A percentile compares a stretch with the other conserved stretches of the same genome.
These are phyloP conservation scores for Mormyrus hasselquistii DNA, from an alignment of 2,797 vertebrate genomes.

Conservation along the genomic window DNA sequence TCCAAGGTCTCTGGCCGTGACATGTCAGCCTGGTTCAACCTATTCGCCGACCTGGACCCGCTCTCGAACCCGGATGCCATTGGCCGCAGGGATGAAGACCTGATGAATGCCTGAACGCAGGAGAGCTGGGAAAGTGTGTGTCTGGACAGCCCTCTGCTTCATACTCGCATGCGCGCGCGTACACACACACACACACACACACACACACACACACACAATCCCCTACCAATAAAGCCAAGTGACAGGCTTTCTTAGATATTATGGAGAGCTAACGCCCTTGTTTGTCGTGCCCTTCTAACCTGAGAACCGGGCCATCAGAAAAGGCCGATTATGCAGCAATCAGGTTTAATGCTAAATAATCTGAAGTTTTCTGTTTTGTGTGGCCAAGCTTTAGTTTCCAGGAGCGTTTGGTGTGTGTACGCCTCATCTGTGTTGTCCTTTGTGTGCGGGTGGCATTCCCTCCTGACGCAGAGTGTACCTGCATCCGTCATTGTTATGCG, in stretches of 20 bases:
- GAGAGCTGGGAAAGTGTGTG: constrained; percentile 3
- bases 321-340: background rate
- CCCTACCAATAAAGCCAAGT: background rate
- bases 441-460: background rate
- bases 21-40: constrained; percentile 71
- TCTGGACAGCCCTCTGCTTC: background rate
- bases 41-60: constrained; percentile 72
- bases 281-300: background rate
- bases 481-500: background rate
- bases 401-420: background rate
- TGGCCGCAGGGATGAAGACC: constrained; percentile 66
- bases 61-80: constrained; percentile 73
- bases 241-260: background rate
- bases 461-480: background rate
- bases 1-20: constrained; percentile 52
- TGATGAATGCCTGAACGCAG: constrained; percentile 62
- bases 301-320: background rate
- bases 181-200: background rate
- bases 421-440: background rate
- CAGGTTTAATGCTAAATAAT: background rate
- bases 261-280: background rate
- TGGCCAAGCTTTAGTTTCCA: background rate
- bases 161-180: background rate
- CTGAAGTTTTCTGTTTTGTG: background rate
- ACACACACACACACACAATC: background rate